phyloP scores from a whole-genome alignment of 2,888 invertebrate species.

The Parthenolecanium corni region DNA sequence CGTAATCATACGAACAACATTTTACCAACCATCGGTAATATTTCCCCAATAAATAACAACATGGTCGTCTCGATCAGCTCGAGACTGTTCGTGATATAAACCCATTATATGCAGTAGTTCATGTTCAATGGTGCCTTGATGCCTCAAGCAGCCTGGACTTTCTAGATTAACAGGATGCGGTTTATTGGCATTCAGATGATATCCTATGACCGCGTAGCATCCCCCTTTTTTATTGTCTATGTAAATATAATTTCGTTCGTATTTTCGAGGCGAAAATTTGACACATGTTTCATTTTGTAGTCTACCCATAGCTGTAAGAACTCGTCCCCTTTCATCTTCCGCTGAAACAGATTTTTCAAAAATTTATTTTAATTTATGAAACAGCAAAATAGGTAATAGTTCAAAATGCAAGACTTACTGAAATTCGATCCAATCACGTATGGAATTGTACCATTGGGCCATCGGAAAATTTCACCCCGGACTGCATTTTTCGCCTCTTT shows the following conservation, averaged over 20 bases:
- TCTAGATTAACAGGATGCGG: conserved; percentile 34
- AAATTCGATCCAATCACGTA: conserved; percentile 34
- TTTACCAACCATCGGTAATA: conserved; percentile 33
- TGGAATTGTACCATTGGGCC: conserved; percentile 34
- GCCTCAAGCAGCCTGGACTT: conserved; percentile 33
- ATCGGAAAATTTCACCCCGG: conserved; percentile 32
- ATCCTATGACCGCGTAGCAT: conserved; percentile 35
- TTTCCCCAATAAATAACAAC: conserved; percentile 35
- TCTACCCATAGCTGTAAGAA: conserved; percentile 33
- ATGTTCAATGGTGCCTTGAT: conserved; percentile 35
- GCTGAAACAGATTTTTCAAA: conserved; percentile 29
- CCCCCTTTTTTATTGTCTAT: conserved; percentile 31
- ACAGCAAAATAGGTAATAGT: background rate
- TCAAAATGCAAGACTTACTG: conserved; percentile 32
- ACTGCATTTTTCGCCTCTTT: conserved; percentile 34
- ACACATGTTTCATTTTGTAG: conserved; percentile 35
- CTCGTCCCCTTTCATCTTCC: conserved; percentile 32
- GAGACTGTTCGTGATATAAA: conserved; percentile 35
- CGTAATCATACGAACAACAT: background rate
- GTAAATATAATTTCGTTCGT: conserved; percentile 24
- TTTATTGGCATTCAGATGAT: conserved; percentile 30
- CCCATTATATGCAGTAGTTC: conserved; percentile 36
- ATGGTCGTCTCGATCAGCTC: conserved; percentile 35
- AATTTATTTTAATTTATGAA: background rate
- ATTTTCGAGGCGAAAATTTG: conserved; percentile 32